Base-by-base conservation (phyloP, 2,113 vertebrate species). In the Agapornis roseicollis region DNA sequence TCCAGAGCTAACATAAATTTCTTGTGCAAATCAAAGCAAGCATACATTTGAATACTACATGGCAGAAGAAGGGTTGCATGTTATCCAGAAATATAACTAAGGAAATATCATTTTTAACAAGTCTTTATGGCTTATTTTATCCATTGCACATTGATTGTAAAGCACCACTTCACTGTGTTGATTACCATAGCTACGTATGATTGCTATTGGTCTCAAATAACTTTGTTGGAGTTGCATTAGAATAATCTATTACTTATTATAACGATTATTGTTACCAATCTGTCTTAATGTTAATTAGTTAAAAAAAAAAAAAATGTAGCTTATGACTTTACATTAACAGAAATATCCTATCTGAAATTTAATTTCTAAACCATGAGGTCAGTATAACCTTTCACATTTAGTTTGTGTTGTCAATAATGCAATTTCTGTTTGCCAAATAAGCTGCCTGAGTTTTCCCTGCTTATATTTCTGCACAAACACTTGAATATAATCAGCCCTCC, bases 311-410 rank as follows among this genome's bases (percentile, higher is more conserved):
- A 56, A 93, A 83, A 83, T 77, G 71, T 29, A 83, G 28, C n/a
- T 79, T 90, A 74, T 0, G 1, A 58, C 23, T 89, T 17, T 58
- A 49, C 24, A 85, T 89, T 87, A 86, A 83, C 25, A 80, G 46
- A 78, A 86, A 78, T 27, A 20, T 50, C 46, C 27, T 33, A 70
- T 39, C n/a, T 68, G 46, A 74, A 92, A 93, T 88, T 95, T 88
- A 49, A 74, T 88, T 93, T 90, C 39, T 86, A 79, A 83, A 60
- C n/a, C 49, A 31, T 74, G 93, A 93, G 80, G 85, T 88, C 94
- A 88, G n/a, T 42, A 83, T 60, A 86, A 74, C 85, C 80, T 94
- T 88, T 92, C 68, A 77, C 10, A 50, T 58, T 70, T 58, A 77
- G 29, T 86, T 92, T 71, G 4, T 31, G 20, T 39, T 83, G 41